Conservation (phyloP, 2,797 vertebrate species). For the Enteromius mattozi region DNA sequence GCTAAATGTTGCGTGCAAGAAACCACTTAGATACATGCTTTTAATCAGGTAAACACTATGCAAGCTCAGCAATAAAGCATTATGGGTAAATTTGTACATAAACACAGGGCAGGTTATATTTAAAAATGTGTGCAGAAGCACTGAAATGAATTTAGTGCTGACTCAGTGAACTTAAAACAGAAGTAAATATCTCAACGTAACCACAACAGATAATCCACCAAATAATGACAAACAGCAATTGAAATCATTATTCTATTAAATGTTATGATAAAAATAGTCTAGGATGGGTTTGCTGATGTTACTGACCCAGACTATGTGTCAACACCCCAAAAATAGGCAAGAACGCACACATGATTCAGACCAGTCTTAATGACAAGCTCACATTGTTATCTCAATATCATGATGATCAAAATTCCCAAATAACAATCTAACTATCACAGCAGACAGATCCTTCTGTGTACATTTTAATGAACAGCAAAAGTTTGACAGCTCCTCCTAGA, state of each 20-base stretch:
- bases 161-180: neutral
- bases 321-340: neutral
- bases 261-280: neutral
- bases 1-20: slow-evolving; percentile 8
- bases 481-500: slow-evolving; percentile 16
- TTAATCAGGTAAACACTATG: slow-evolving; percentile 11
- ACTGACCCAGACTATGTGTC: neutral
- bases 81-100: neutral
- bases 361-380: neutral
- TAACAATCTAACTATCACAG: neutral
- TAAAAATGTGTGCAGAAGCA: neutral
- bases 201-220: neutral
- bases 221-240: neutral
- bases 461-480: neutral
- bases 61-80: slow-evolving; percentile 5
- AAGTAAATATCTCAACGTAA: neutral
- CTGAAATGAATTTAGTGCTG: neutral
- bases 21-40: slow-evolving; percentile 33
- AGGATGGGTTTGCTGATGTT: neutral
- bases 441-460: neutral
- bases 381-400: neutral
- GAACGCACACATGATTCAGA: neutral
- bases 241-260: neutral
- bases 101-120: slow-evolving; percentile 17
- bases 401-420: slow-evolving; percentile 1